Evolutionary conservation across 2,797 vertebrate species (phyloP), one percentile per base, ranked within the genome.

Genomic region (Zenarchopterus dispar): DNA sequence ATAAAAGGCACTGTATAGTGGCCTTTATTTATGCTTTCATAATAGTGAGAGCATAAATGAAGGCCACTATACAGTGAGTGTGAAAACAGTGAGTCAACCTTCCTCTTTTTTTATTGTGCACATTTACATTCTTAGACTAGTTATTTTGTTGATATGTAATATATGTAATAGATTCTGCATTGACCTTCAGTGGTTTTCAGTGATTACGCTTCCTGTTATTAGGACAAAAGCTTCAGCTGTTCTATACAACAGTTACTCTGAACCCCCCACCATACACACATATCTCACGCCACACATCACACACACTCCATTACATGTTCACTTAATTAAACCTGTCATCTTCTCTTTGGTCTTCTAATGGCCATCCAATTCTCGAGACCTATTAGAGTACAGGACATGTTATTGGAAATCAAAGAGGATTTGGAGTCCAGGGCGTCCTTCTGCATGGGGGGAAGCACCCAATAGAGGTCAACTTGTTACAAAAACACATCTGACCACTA

Each of bases 351-450:
- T 85, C 68, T 56, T 73, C 65, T 89, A 87, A 82, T 87, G 78
- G 81, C 63, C 62, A 55, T 73, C 61, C 70, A 77, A 80, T 86
- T 70, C 72, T 53, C 15, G 75, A 82, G 82, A 87, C 87, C 88
- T 92, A 89, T 92, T 92, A 90, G 83, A 88, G 88, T 73, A 83
- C 77, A 81, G 77, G 84, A 84, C 84, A 87, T 88, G 89, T 90
- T 92, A 93, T 93, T 92, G 91, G 91, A 92, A 94, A 94, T 93
- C 92, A 94, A 93, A 92, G 89, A 83, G 91, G 89, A 93, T 93
- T 92, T 92, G 84, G 88, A 88, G 85, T 85, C 79, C 62, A 62
- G 76, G 71, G 78, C 60, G 77, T 86, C 82, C 79, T 88, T 81
- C 80, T 87, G 79, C 65, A 10, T 2, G 56, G 78, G 69, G 78